phyloP scores from a whole-genome alignment of 2,888 invertebrate species.

The Drosophila acutilabella region DNA sequence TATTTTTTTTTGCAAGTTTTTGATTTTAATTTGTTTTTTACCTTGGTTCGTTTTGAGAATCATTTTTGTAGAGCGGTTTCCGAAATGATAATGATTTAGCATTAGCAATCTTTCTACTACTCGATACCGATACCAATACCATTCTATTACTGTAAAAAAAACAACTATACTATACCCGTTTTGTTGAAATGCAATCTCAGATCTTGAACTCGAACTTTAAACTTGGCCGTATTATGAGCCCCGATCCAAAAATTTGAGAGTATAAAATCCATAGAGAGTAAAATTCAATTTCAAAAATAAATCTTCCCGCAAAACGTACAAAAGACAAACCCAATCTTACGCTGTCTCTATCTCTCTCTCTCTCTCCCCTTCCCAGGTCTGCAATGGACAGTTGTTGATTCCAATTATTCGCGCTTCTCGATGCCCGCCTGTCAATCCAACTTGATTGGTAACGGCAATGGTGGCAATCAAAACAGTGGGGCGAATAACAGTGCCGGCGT shows the following conservation, averaged over 20 bases:
- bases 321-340: conserved; percentile 79
- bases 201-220: background rate
- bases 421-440: conserved; percentile 88
- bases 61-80: conserved; percentile 52
- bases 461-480: conserved; percentile 82
- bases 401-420: conserved; percentile 91
- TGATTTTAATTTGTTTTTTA: conserved; percentile 41
- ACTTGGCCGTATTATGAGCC: conserved; percentile 43
- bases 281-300: conserved; percentile 54
- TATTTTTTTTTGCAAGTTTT: conserved; percentile 41
- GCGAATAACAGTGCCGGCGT: conserved; percentile 75
- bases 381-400: conserved; percentile 94
- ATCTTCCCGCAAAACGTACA: conserved; percentile 28
- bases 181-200: conserved; percentile 50
- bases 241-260: conserved; percentile 46
- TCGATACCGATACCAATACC: conserved; percentile 58
- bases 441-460: conserved; percentile 84
- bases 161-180: conserved; percentile 30
- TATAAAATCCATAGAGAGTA: conserved; percentile 56
- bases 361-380: conserved; percentile 90
- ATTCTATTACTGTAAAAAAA: conserved; percentile 38
- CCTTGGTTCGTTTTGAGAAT: conserved; percentile 41
- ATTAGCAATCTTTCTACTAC: conserved; percentile 77
- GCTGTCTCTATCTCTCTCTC: conserved; percentile 75
- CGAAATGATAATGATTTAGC: conserved; percentile 75